Evolutionary conservation across 2,113 vertebrate genomes (phyloP).

Genomic region (Festucalex cinctus): DNA sequence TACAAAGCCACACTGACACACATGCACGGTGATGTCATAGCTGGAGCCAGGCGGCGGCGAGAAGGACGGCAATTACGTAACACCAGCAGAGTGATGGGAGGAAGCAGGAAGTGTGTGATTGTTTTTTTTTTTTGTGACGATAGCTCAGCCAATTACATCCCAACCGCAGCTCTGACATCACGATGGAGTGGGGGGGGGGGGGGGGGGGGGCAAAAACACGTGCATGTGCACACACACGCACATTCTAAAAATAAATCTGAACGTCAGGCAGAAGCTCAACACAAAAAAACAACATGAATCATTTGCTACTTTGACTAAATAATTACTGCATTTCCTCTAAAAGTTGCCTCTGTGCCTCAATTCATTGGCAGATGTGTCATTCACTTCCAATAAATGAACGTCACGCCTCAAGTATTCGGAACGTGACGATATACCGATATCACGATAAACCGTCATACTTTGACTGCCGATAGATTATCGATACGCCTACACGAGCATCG

Average conservation of each 20-base stretch:
- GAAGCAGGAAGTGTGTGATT: neutral
- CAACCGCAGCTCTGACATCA: slow-evolving; percentile 40
- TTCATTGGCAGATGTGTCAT: too few relatives aligned
- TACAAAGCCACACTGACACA: too few relatives aligned
- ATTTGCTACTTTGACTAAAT: slow-evolving; percentile 4
- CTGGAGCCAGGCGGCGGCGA: slow-evolving; percentile 56
- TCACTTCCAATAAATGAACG: too few relatives aligned
- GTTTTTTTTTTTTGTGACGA: slow-evolving; percentile 8
- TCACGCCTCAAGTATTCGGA: too few relatives aligned
- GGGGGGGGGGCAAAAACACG: slow-evolving; percentile 10
- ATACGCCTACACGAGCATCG: too few relatives aligned
- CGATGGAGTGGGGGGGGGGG: slow-evolving; percentile 13
- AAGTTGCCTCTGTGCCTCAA: too few relatives aligned
- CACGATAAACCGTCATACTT: too few relatives aligned
- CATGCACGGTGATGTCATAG: slow-evolving; percentile 39
- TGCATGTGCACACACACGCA: neutral
- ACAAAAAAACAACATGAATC: slow-evolving; percentile 20
- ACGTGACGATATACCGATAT: too few relatives aligned
- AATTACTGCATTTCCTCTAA: neutral
- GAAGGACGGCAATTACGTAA: slow-evolving; percentile 61
- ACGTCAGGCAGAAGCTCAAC: slow-evolving; percentile 16
- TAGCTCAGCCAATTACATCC: slow-evolving; percentile 25
- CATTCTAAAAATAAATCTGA: slow-evolving; percentile 48
- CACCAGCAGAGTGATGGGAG: slow-evolving; percentile 13
- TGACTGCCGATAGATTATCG: too few relatives aligned